Evolutionary conservation across 2,113 vertebrate genomes (phyloP).

Genomic region (Burhinus oedicnemus): DNA sequence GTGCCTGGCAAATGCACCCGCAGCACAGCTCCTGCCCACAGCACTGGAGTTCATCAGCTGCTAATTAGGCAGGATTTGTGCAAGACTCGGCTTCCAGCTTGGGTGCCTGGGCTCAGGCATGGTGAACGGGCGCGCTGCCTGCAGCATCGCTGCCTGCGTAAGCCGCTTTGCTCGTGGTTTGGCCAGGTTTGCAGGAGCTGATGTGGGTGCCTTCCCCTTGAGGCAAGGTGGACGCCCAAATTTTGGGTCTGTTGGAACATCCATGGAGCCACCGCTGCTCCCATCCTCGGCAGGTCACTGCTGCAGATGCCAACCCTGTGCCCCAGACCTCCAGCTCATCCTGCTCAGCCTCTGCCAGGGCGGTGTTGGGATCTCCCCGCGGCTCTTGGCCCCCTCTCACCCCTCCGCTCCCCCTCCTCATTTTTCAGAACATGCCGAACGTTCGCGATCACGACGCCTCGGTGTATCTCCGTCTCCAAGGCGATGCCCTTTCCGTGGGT

Average conservation of each 20-base stretch:
- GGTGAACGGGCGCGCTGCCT: background rate
- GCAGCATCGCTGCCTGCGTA: background rate
- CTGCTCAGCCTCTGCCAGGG: accelerated
- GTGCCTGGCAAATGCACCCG: accelerated
- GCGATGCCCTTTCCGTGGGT: constrained; percentile 95
- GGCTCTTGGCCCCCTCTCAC: background rate
- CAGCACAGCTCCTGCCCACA: background rate
- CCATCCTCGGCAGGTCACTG: background rate
- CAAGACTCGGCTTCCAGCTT: background rate
- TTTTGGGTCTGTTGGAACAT: background rate
- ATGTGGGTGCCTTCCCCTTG: background rate
- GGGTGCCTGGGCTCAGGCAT: background rate
- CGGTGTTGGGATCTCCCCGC: accelerated
- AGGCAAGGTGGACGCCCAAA: accelerated
- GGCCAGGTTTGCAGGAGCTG: background rate
- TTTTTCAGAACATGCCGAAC: constrained; percentile 94
- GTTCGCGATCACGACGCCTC: constrained; percentile 96
- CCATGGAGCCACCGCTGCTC: accelerated
- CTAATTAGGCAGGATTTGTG: background rate
- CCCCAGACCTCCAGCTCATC: background rate
- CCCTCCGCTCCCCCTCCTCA: background rate
- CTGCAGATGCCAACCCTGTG: background rate
- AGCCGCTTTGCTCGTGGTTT: background rate
- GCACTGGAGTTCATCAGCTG: background rate
- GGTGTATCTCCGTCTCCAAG: constrained; percentile 96